phyloP scores from a whole-genome alignment of 30 jellyfish, hydroid and myxozoan species.

The Hydractinia echinata region DNA sequence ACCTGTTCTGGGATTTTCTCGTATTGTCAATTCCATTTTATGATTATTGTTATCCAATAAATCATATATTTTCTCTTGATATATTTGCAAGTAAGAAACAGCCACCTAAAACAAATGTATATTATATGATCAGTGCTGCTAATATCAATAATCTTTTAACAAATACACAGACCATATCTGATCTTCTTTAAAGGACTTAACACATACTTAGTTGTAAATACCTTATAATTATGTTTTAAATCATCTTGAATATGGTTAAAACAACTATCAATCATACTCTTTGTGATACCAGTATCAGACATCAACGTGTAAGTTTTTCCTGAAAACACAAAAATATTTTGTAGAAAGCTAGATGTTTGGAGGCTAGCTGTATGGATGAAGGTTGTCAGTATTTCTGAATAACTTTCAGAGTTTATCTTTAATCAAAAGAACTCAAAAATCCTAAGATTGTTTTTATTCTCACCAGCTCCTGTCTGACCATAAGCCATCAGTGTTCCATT shows the following conservation, averaged over 20 bases:
- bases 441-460: background rate
- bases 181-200: too few species aligned
- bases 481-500: conserved; percentile 90
- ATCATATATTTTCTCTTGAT: conserved; percentile 89
- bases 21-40: conserved; percentile 62
- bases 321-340: background rate
- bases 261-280: conserved; percentile 54
- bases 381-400: too few species aligned
- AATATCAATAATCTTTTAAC: too few species aligned
- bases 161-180: too few species aligned
- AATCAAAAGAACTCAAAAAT: too few species aligned
- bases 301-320: conserved; percentile 89
- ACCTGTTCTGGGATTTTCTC: conserved; percentile 91
- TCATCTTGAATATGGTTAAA: conserved; percentile 68
- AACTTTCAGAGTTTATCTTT: too few species aligned
- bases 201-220: background rate
- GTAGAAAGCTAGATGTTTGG: too few species aligned
- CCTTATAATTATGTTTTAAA: conserved; percentile 65
- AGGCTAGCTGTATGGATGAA: background rate
- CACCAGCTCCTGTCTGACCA: conserved; percentile 98
- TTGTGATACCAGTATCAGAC: conserved; percentile 92
- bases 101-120: conserved; percentile 42
- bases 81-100: conserved; percentile 78
- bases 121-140: too few species aligned
- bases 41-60: conserved; percentile 43